Conservation (phyloP, 2,113 vertebrate genomes). For the Labeo catla region DNA sequence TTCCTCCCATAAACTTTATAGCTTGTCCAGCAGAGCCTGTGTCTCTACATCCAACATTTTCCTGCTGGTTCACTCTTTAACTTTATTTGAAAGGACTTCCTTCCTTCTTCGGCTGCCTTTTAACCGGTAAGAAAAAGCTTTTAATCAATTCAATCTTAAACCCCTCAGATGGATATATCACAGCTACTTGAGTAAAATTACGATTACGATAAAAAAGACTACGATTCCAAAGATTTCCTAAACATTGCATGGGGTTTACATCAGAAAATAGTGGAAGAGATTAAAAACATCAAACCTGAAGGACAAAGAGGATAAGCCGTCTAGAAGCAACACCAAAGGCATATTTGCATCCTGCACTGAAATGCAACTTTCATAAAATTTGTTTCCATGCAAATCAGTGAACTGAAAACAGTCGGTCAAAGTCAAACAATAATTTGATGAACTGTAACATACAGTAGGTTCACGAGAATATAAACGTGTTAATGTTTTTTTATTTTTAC, state of each 20-base stretch:
- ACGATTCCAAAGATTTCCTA: neutral
- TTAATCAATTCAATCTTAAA: neutral
- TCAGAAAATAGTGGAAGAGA: neutral
- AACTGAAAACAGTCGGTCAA: constrained; percentile 16
- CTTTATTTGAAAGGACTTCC: constrained; percentile 10
- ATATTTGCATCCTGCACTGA: constrained; percentile 49
- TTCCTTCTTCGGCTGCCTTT: neutral
- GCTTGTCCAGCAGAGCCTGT: neutral
- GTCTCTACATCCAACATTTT: constrained; percentile 15
- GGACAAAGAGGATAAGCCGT: neutral
- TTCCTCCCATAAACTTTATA: constrained; percentile 50
- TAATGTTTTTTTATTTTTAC: neutral
- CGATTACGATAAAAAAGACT: too few relatives aligned
- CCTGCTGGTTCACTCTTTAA: neutral
- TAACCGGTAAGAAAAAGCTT: constrained; percentile 17
- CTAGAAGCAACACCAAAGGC: neutral
- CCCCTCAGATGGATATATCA: neutral
- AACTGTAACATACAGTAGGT: neutral
- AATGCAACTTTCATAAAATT: constrained; percentile 10
- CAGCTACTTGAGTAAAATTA: neutral
- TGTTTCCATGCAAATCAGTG: constrained; percentile 49
- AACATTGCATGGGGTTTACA: neutral
- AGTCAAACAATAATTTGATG: neutral
- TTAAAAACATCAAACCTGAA: neutral
- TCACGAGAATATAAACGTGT: neutral